phyloP scores from a whole-genome alignment of 2,888 invertebrate species.

The Strigamia crassipes region DNA sequence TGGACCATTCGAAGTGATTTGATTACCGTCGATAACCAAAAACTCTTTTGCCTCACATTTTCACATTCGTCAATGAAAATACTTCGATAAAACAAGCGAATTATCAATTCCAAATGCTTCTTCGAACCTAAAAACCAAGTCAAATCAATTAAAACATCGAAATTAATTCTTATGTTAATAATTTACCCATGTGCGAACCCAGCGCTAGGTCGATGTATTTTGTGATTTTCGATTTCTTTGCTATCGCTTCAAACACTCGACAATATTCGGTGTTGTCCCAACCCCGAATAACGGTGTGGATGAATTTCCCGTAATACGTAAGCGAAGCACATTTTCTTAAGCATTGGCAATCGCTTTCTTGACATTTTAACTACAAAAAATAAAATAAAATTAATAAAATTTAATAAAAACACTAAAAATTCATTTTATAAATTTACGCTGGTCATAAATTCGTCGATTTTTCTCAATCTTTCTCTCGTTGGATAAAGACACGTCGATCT shows the following conservation, averaged over 20 bases:
- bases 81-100: conserved; percentile 56
- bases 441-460: background rate
- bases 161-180: background rate
- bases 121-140: conserved; percentile 52
- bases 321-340: conserved; percentile 54
- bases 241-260: conserved; percentile 56
- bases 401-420: background rate
- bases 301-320: conserved; percentile 57
- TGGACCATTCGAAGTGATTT: conserved; percentile 58
- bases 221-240: conserved; percentile 51
- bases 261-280: conserved; percentile 60
- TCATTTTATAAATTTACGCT: background rate
- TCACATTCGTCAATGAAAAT: conserved; percentile 56
- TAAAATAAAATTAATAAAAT: background rate
- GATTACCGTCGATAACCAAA: conserved; percentile 58
- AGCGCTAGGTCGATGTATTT: background rate
- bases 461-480: background rate
- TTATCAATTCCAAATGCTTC: conserved; percentile 51
- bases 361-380: conserved; percentile 12
- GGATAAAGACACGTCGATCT: conserved; percentile 3
- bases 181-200: background rate
- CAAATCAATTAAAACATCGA: background rate
- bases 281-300: conserved; percentile 59
- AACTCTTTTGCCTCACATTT: background rate
- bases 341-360: background rate